Percentiles rank a stretch among this genome's conserved stretches.
Evolutionary conservation across 2,113 vertebrate genomes (phyloP).

Genomic region (Pipra filicauda): DNA sequence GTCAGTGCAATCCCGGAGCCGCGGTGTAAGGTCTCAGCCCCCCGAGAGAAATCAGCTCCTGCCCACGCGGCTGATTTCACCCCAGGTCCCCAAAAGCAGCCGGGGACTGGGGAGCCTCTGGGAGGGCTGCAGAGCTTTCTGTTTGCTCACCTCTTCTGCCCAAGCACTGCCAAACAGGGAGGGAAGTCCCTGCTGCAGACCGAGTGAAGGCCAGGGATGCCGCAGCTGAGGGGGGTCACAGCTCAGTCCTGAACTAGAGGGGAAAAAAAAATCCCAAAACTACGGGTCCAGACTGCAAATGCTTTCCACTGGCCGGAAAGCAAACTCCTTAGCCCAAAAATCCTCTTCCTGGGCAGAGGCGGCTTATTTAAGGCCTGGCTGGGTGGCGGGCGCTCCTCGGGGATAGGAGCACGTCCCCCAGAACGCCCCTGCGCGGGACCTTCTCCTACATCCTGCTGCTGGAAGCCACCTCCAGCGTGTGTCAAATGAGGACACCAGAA

Average conservation of each 20-base stretch:
- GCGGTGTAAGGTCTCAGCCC: background rate
- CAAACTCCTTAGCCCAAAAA: constrained; percentile 55
- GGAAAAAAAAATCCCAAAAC: background rate
- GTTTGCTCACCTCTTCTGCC: background rate
- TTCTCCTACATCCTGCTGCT: constrained; percentile 75
- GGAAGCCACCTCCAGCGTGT: constrained; percentile 71
- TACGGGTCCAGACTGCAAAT: constrained; percentile 34
- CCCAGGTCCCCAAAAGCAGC: background rate
- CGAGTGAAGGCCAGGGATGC: constrained; percentile 13
- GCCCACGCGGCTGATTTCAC: background rate
- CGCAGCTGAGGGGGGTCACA: background rate
- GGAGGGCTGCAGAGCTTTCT: background rate
- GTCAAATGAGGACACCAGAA: constrained; percentile 86
- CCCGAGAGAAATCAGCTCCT: constrained; percentile 37
- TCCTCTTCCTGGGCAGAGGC: constrained; percentile 46
- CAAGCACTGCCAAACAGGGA: constrained; percentile 5
- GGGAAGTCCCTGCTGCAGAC: constrained; percentile 26
- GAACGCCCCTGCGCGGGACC: constrained; percentile 59
- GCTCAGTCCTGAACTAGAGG: constrained; percentile 37
- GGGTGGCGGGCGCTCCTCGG: constrained; percentile 37
- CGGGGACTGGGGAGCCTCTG: background rate
- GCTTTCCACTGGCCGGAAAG: constrained; percentile 23
- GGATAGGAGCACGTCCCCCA: constrained; percentile 46
- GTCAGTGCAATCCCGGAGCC: background rate
- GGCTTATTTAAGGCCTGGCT: constrained; percentile 59